These are phyloP conservation scores for Phyllostomus discolor DNA, from an alignment of 2,113 vertebrate species.

Conservation along the genomic window DNA sequence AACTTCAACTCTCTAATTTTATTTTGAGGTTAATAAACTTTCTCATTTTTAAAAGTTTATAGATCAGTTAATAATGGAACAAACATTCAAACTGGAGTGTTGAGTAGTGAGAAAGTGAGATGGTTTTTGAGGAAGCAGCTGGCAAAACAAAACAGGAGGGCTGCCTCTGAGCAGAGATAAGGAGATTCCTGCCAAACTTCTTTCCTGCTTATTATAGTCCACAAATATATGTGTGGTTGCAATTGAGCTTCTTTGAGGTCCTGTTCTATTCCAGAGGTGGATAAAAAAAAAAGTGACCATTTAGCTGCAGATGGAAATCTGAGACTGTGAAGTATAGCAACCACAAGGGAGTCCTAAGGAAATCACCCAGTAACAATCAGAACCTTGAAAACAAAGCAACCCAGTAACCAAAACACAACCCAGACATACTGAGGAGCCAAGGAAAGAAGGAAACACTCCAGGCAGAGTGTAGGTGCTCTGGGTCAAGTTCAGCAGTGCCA, in stretches of 20 bases:
- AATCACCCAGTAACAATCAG: constrained; percentile 49
- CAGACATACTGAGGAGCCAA: background rate
- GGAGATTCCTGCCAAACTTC: background rate
- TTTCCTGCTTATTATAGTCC: background rate
- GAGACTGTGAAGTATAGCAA: background rate
- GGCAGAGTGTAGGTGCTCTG: background rate
- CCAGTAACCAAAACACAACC: constrained; percentile 39
- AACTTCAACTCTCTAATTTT: background rate
- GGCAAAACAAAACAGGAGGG: background rate
- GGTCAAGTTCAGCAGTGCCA: background rate
- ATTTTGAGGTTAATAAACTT: background rate
- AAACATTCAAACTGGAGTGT: background rate
- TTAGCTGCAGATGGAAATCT: constrained; percentile 37
- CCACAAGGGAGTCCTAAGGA: background rate
- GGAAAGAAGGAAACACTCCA: background rate
- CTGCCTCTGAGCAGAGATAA: background rate
- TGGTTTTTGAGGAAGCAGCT: background rate
- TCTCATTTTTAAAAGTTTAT: background rate
- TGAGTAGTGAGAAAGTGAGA: background rate
- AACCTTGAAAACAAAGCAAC: constrained; percentile 52
- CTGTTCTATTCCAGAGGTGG: background rate
- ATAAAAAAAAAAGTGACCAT: background rate
- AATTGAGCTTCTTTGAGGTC: background rate
- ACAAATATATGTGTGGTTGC: background rate
- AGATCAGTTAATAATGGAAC: background rate